Percentiles rank a stretch among this genome's conserved stretches.
Conservation (phyloP, 2,888 invertebrate genomes). For the Anagyrus pseudococci region DNA sequence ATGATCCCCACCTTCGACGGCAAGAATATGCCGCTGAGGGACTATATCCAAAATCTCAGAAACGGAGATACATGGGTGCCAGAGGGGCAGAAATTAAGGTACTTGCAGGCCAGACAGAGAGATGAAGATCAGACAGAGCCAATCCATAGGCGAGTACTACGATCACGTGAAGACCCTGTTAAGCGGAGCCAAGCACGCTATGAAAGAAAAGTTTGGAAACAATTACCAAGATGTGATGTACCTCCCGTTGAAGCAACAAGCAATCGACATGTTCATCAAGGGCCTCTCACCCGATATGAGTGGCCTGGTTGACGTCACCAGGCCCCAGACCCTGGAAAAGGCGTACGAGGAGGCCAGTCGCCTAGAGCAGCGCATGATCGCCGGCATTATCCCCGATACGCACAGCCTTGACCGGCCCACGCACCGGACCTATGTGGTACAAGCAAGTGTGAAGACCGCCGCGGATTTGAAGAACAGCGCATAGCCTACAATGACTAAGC, state of each 20-base stretch:
- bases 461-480: neutral
- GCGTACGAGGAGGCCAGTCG: neutral
- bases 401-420: neutral
- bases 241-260: neutral
- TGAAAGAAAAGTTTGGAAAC: neutral
- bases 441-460: neutral
- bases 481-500: neutral
- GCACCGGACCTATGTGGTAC: neutral
- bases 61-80: too few relatives aligned
- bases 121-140: neutral
- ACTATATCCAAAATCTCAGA: too few relatives aligned
- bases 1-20: too few relatives aligned
- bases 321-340: neutral
- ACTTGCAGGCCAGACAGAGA: too few relatives aligned
- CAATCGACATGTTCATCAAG: neutral
- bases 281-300: neutral
- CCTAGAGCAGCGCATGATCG: neutral
- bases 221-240: neutral
- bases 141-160: neutral
- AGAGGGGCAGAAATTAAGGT: too few relatives aligned
- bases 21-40: too few relatives aligned
- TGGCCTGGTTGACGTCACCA: neutral
- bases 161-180: constrained; percentile 1
- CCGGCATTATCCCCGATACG: neutral
- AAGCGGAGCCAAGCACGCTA: neutral